Conservation (phyloP, 2,888 invertebrate species). For the Ormyrus thymus region DNA sequence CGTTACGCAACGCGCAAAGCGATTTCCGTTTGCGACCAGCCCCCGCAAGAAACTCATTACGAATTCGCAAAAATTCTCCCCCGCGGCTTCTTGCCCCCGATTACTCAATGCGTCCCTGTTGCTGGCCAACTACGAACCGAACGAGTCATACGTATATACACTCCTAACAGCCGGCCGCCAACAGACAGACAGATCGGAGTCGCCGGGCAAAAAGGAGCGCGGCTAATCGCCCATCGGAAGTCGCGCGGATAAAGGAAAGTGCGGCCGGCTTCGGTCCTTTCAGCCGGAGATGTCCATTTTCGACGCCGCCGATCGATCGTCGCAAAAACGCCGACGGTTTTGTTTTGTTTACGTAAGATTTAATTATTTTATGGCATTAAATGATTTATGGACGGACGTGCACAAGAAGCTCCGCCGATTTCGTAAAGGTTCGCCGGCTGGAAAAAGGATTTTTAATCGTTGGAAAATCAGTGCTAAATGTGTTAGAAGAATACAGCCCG, state of each 20-base stretch:
- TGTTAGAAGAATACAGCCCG: too few relatives aligned
- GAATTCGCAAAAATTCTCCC: conserved; percentile 36
- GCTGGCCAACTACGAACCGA: background rate
- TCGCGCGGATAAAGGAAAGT: conserved; percentile 36
- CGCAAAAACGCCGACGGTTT: background rate
- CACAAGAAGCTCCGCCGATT: too few relatives aligned
- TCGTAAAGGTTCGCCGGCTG: too few relatives aligned
- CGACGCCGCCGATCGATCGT: background rate
- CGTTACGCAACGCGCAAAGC: conserved; percentile 35
- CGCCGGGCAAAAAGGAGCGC: conserved; percentile 30
- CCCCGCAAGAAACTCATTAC: conserved; percentile 30
- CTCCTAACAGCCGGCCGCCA: background rate
- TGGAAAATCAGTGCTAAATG: too few relatives aligned
- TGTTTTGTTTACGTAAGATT: conserved; percentile 11
- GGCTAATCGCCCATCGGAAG: conserved; percentile 47
- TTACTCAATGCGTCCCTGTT: conserved; percentile 1
- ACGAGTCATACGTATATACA: too few relatives aligned
- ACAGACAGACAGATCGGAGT: conserved; percentile 9
- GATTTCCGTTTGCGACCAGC: conserved; percentile 28
- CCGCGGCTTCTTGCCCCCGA: background rate
- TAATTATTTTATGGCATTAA: background rate
- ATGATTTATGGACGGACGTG: background rate
- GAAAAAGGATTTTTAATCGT: too few relatives aligned
- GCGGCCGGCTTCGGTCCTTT: background rate
- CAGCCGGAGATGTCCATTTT: conserved; percentile 17